Base-by-base conservation (phyloP, 2,888 invertebrate genomes). In the Athrips mouffetella region DNA sequence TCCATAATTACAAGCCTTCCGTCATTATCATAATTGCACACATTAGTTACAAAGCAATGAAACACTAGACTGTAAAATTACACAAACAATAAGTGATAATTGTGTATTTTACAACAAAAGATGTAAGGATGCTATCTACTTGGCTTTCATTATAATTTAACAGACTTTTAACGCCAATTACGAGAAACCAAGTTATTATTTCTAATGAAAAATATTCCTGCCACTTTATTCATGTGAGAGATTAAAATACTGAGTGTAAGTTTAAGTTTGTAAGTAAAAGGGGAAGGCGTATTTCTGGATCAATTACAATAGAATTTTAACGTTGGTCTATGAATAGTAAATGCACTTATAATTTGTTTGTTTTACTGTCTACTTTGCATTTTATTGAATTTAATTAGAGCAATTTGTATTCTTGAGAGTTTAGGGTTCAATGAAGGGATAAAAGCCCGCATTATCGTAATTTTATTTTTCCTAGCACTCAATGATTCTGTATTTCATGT, bases 271-370 rank as follows among this genome's bases (percentile, higher is more conserved):
- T 48, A 40, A 37, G 27, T 23, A 70, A 78, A 80, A 76, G 76
- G 81, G 85, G 79, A 74, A 76, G 73, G 70, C 60, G 65, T 63
- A 65, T 75, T 77, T 75, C 76, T 82, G 80, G 74, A 82, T 80
- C 74, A 75, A 82, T 80, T 77, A 80, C 75, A 76, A 82, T 79
- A 80, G 76, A 80, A 80, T 78, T 76, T 79, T 76, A 80, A 81
- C 78, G 76, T 70, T 73, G n/a, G 70, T 60, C 65, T 68, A 69
- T 67, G 73, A 79, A 73, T 76, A 67, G 70, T 66, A 81, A 76
- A 86, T 85, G 77, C 58, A 63, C 80, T 83, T 85, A 79, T 85
- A 86, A 87, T 87, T 80, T 84, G 86, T 85, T 85, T 83, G 79
- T 82, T 84, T 82, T 82, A 82, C 78, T 76, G 66, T 76, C 66